A percentile compares a stretch with the other conserved stretches of the same genome.
These are phyloP conservation scores for Atta colombica DNA, from an alignment of 1,140 invertebrate genomes.

Conservation along the genomic window DNA sequence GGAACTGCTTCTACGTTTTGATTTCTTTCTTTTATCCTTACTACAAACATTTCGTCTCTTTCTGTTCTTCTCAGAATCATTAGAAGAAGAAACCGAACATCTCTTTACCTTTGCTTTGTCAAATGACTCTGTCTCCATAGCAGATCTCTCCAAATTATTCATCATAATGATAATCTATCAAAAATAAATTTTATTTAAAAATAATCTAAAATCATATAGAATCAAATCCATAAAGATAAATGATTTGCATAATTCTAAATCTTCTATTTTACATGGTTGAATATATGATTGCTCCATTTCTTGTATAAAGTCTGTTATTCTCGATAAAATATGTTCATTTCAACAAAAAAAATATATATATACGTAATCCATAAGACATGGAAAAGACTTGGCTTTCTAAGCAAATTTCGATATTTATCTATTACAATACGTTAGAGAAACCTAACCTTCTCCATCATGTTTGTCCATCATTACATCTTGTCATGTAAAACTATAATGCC, in stretches of 20 bases:
- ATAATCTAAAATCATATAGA: neutral
- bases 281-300: neutral
- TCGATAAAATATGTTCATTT: neutral
- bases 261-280: neutral
- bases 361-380: neutral
- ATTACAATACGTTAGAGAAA: conserved; percentile 14
- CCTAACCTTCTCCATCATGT: conserved; percentile 10
- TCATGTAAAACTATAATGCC: neutral
- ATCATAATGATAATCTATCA: conserved; percentile 44
- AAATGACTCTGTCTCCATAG: conserved; percentile 60
- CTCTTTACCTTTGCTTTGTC: conserved; percentile 61
- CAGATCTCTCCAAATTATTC: conserved; percentile 66
- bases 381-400: neutral
- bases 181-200: neutral
- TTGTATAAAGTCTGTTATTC: neutral
- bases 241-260: neutral
- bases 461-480: neutral
- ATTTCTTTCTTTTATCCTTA: conserved; percentile 79
- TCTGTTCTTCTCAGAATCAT: conserved; percentile 72
- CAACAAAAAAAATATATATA: neutral
- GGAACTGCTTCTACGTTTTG: conserved; percentile 74
- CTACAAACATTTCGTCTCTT: conserved; percentile 73
- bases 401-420: neutral
- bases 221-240: neutral
- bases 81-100: conserved; percentile 66